Conservation (phyloP, 1,140 invertebrate genomes). For the Coelopa frigida region DNA sequence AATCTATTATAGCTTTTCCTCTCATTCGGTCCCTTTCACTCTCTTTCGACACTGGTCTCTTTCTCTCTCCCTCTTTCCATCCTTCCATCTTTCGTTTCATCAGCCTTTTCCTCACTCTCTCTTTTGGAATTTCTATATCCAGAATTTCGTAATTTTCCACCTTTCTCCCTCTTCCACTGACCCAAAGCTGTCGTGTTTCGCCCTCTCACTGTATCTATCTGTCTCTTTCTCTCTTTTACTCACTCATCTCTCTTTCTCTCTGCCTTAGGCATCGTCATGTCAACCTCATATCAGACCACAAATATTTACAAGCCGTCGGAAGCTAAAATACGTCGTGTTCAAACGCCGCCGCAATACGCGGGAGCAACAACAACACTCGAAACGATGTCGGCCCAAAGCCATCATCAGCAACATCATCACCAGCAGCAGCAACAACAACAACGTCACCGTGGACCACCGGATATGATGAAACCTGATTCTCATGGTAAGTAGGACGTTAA, state of each 20-base stretch:
- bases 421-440: slow-evolving; percentile 22
- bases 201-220: too few species aligned
- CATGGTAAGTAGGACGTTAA: slow-evolving; percentile 24
- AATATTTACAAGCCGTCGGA: slow-evolving; percentile 38
- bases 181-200: slow-evolving; percentile 2
- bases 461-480: slow-evolving; percentile 21
- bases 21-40: too few species aligned
- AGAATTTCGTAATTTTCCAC: neutral
- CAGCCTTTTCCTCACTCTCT: neutral
- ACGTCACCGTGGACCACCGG: slow-evolving; percentile 7
- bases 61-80: too few species aligned
- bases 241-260: neutral
- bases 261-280: slow-evolving; percentile 14
- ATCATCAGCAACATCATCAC: slow-evolving; percentile 17
- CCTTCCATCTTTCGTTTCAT: too few species aligned
- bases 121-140: neutral
- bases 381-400: slow-evolving; percentile 9
- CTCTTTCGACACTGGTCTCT: too few species aligned
- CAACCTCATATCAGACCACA: slow-evolving; percentile 18
- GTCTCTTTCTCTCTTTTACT: neutral
- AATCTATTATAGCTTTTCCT: too few species aligned
- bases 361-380: slow-evolving; percentile 9
- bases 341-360: slow-evolving; percentile 30
- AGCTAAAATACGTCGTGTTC: slow-evolving; percentile 37
- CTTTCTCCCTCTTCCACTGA: neutral